Base-by-base conservation (phyloP, 2,888 invertebrate species). In the Druceiella hillmani region DNA sequence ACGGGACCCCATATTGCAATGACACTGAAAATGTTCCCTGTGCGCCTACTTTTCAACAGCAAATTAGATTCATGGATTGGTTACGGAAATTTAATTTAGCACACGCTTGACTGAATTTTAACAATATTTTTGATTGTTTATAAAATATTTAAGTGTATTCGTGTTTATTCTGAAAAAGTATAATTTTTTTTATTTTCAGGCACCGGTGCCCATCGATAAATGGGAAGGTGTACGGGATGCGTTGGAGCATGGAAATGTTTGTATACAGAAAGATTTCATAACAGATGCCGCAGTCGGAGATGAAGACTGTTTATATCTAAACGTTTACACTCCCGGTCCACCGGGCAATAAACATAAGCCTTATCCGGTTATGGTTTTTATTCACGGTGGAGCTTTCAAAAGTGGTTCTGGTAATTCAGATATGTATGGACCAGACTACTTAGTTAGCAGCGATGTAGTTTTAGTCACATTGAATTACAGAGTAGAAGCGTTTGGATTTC, bases 291-390 rank as follows among this genome's bases (percentile, higher is more conserved):
- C 12, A 6, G 6, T 6, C 5, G 11, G 16, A 4, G 11, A 11
- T 17, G 33, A 33, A 11, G 33, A 33, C 20, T 33, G 33, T 20
- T 10, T 33, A 3, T 33, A 33, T 22, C 13, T 33, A 12, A 33
- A 33, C 12, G 13, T 33, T 3, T 33, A 20, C 22, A 33, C 33
- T 10, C 33, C 17, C 7, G 13, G 33, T 12, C 14, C n/a, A 13
- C 6, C 6, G 3, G 12, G 22, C 12, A 31, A 31, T 6, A 5
- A 7, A 3, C 17, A 33, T 20, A 27, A 15, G 5, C 12, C 6
- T 5, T 14, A 12, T 14, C 22, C 33, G 11, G 33, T 33, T 3
- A 33, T 33, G 33, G n/a, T 33, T 4, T 33, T 3, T 7, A 22
- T 33, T 4, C 33, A 33, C 10, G 22, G 33, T 5, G 33, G 33